Evolutionary conservation across 2,888 invertebrate genomes (phyloP).

Genomic region (Mycogona germanica): DNA sequence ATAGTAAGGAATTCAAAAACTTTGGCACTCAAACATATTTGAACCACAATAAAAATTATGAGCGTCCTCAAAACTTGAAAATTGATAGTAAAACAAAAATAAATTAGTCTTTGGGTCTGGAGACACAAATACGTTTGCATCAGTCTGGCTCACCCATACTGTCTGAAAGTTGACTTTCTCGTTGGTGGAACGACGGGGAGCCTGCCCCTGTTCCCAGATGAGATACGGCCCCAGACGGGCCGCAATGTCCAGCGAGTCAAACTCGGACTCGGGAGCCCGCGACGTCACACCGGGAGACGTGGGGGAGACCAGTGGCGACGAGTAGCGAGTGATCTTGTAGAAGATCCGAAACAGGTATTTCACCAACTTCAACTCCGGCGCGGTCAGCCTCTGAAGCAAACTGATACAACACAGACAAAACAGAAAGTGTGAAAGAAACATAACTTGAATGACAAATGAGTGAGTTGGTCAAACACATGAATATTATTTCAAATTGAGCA

Average conservation of each 20-base stretch:
- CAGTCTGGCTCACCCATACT: conserved; percentile 1
- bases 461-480: too few species aligned
- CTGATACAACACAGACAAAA: not conserved
- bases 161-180: conserved; percentile 8
- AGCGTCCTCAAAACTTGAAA: too few species aligned
- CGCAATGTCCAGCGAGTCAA: conserved; percentile 3
- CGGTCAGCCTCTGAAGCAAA: conserved; percentile 1
- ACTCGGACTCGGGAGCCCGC: not conserved
- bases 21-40: too few species aligned
- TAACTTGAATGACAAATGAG: not conserved
- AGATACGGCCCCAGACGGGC: conserved; percentile 6
- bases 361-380: not conserved
- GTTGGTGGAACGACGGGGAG: conserved; percentile 1
- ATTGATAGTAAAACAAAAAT: too few species aligned
- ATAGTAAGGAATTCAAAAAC: too few species aligned
- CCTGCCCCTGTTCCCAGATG: conserved; percentile 1
- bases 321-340: not conserved
- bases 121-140: too few species aligned
- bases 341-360: conserved; percentile 6
- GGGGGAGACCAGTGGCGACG: not conserved
- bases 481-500: not conserved
- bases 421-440: not conserved
- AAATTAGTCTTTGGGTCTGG: too few species aligned
- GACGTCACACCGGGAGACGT: not conserved
- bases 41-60: too few species aligned